Evolutionary conservation across 2,888 invertebrate genomes (phyloP).

Genomic region (Nephrotoma appendiculata): DNA sequence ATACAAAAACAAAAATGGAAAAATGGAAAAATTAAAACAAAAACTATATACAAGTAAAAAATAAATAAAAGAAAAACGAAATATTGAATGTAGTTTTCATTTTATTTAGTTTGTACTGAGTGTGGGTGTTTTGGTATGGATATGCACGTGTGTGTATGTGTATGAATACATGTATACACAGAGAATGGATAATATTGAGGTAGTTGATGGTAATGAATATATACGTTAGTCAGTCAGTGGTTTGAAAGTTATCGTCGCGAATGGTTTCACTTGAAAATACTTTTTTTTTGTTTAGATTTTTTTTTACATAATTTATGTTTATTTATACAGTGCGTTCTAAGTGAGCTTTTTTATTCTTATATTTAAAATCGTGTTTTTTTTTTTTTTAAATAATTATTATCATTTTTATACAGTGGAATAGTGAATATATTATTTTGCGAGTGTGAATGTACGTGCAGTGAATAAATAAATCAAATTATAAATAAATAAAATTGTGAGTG

Average conservation of each 20-base stretch:
- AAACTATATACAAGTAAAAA: neutral
- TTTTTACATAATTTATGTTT: neutral
- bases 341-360: neutral
- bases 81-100: neutral
- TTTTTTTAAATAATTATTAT: neutral
- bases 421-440: neutral
- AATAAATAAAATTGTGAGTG: neutral
- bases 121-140: neutral
- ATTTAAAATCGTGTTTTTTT: neutral
- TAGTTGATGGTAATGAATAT: neutral
- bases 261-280: neutral
- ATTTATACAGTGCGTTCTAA: neutral
- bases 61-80: neutral
- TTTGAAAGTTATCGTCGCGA: neutral
- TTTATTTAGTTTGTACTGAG: neutral
- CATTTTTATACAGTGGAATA: neutral
- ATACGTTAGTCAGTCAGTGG: neutral
- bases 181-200: neutral
- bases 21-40: conserved; percentile 2
- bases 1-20: neutral
- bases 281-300: neutral
- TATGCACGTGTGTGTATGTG: neutral
- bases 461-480: neutral
- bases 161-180: neutral
- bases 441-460: neutral